These are phyloP conservation scores for Anas flavirostris DNA, from an alignment of 2,797 vertebrate genomes.

Conservation along the genomic window DNA sequence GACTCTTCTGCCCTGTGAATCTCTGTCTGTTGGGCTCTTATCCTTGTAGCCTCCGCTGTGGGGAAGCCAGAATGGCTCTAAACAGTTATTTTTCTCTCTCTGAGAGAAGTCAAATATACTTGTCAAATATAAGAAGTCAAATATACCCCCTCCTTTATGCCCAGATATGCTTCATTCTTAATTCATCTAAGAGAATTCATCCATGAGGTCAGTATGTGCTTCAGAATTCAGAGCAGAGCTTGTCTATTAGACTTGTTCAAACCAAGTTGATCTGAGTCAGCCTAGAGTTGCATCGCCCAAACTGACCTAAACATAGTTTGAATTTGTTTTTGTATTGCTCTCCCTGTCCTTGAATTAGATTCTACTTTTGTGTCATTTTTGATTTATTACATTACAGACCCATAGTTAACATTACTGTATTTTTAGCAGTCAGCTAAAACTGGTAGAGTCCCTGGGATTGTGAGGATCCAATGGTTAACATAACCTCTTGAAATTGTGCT, in stretches of 20 bases:
- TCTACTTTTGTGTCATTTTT: neutral
- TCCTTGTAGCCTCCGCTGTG: neutral
- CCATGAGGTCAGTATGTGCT: accelerated
- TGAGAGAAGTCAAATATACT: neutral
- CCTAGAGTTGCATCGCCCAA: accelerated
- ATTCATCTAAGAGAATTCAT: neutral
- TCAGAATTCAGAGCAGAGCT: neutral
- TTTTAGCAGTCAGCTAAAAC: neutral
- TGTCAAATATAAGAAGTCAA: neutral
- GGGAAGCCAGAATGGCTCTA: neutral
- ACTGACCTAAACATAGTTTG: neutral
- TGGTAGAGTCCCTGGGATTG: neutral
- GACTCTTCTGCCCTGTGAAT: neutral
- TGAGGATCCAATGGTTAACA: neutral
- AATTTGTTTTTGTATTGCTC: neutral
- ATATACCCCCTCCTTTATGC: accelerated
- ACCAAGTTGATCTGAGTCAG: neutral
- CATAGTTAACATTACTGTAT: neutral
- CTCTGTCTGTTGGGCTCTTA: neutral
- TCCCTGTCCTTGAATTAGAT: neutral
- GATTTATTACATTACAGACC: neutral
- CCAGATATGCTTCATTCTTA: neutral
- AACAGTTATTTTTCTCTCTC: neutral
- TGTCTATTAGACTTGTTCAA: neutral
- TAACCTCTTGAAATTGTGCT: neutral